Base-by-base conservation (phyloP, 2,797 vertebrate genomes). In the Trachurus trachurus region DNA sequence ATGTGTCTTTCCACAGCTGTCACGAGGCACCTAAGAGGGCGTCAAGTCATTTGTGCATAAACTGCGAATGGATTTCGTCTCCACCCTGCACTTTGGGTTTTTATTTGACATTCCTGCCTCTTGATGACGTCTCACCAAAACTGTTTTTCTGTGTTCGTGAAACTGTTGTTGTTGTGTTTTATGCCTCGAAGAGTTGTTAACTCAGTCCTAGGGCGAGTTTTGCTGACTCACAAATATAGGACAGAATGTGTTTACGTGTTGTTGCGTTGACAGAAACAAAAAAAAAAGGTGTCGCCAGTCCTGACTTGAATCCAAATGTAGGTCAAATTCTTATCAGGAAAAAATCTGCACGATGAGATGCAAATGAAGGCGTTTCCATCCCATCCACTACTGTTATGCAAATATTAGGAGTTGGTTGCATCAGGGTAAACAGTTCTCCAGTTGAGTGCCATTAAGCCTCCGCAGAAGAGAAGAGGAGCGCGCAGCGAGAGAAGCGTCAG, bases 191-290 rank as follows among this genome's bases (percentile, higher is more conserved):
- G n/a, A 40, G 22, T 2, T 65, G 56, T 29, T 44, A 21, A 59
- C 54, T 61, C 17, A 44, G 34, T 42, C 13, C 22, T 26, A 12
- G 59, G 21, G 13, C 3, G 19, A 42, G 17, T 54, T 22, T 11
- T 39, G n/a, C 44, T 65, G 26, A 37, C 7, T 9, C 17, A 10
- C 6, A 26, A 15, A 34, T 8, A 34, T 3, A 31, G 6, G 31
- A 31, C 6, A 31, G 2, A 56, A 29, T n/a, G 6, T 31, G 0
- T n/a, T 39, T 26, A 34, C 31, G 5, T 64, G 11, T 29, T 60
- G 31, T 26, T 29, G 63, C 59, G 61, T 58, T 59, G n/a, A 34
- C 16, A 71, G 15, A 50, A 62, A n/a, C 12, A 4, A 47, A 45
- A 15, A 4, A 4, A 22, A 56, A 9, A 47, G 45, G 26, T 15